phyloP scores from a whole-genome alignment of 1,140 invertebrate species.

The Phocides pigmalion region DNA sequence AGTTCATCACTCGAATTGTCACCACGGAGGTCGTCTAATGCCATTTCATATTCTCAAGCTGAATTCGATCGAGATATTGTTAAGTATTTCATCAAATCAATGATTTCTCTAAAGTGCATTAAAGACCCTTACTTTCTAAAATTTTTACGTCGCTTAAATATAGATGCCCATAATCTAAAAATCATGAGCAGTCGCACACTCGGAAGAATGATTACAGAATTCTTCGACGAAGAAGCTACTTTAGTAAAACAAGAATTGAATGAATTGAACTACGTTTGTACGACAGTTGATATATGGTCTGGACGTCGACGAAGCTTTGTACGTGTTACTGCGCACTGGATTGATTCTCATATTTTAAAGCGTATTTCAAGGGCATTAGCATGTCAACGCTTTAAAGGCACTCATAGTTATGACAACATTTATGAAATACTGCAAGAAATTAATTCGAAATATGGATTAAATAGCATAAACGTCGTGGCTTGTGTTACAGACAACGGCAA shows the following conservation, averaged over 20 bases:
- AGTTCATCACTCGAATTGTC: too few species aligned
- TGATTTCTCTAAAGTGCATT: constrained; percentile 35
- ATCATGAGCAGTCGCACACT: constrained; percentile 32
- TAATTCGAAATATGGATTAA: constrained; percentile 30
- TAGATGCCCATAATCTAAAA: constrained; percentile 30
- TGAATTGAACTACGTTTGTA: constrained; percentile 23
- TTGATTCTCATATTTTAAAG: constrained; percentile 30
- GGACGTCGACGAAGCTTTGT: constrained; percentile 33
- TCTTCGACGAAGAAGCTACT: constrained; percentile 31
- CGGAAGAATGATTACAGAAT: constrained; percentile 23
- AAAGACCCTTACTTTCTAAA: constrained; percentile 37
- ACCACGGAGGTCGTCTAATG: too few species aligned
- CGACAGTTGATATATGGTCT: constrained; percentile 38
- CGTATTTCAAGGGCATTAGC: constrained; percentile 32
- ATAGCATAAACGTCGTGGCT: constrained; percentile 26
- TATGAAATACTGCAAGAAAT: constrained; percentile 30
- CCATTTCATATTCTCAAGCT: too few species aligned
- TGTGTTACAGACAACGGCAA: constrained; percentile 34
- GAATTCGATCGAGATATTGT: too few species aligned
- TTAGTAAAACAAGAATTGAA: constrained; percentile 26
- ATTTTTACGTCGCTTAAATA: constrained; percentile 31
- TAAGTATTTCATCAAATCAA: constrained; percentile 38
- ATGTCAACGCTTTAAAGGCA: constrained; percentile 36
- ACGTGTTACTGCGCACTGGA: constrained; percentile 39
- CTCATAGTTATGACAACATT: constrained; percentile 37